Base-by-base conservation (phyloP, 1,140 invertebrate species). In the Fragariocoptes setiger region DNA sequence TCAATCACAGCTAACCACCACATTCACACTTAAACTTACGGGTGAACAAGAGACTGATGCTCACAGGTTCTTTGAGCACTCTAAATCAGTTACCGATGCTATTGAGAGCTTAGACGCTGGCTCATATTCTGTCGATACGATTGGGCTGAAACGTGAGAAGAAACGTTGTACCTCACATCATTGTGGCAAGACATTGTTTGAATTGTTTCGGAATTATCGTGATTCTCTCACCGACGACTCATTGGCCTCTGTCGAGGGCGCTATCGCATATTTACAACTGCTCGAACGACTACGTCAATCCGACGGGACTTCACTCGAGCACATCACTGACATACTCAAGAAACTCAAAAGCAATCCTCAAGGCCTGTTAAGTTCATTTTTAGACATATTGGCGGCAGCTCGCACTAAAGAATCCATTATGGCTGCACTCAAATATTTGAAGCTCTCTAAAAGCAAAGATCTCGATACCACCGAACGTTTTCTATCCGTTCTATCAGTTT, bases 401-500 rank as follows among this genome's bases (percentile, higher is more conserved):
- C 12, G 43, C 21, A 47, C 41, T 35, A 41, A 44, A 16, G 21
- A 42, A 31, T 20, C 46, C 0, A 38, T 47, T 0, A 14, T 16
- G 13, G 46, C 46, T 13, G 45, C 41, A 2, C 42, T 46, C 3
- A 31, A 44, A 20, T 43, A 21, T 41, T 35, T 47, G 1, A 21
- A 45, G 40, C 21, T 47, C 21, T 16, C 44, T 5, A 35, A 36
- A 22, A 42, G 37, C 38, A 21, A 41, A 17, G 38, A 47, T 35
- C 20, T 42, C 17, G 43, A 42, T 21, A 15, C 35, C 35, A 17
- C 40, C 35, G 46, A 47, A 39, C 36, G 46, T 19, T 47, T 46
- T 41, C 36, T 47, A 35, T 20, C 40, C 2, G 17, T 22, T 18
- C 21, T 38, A 3, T 15, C 44, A 3, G 37, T 38, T 25, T 35